These are phyloP conservation scores for Turdus rufiventris DNA, from an alignment of 2,113 vertebrate genomes.

Conservation along the genomic window DNA sequence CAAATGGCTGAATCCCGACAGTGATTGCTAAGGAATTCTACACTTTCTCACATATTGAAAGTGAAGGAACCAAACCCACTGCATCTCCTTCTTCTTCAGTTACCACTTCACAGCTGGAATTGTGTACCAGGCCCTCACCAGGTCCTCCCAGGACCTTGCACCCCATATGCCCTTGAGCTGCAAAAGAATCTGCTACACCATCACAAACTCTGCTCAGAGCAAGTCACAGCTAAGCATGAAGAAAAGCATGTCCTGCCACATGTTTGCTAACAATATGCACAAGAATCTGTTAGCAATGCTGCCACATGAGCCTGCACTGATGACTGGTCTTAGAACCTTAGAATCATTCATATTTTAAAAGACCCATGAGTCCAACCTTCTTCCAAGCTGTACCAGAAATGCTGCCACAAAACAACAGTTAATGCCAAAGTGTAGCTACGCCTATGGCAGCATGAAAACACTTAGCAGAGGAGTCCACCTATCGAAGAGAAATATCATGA, in stretches of 20 bases:
- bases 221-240: neutral
- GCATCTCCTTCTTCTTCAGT: neutral
- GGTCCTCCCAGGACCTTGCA: neutral
- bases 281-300: neutral
- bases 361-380: neutral
- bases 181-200: neutral
- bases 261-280: neutral
- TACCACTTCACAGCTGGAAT: neutral
- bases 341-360: neutral
- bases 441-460: neutral
- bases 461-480: neutral
- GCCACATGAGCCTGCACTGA: neutral
- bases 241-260: neutral
- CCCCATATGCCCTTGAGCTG: neutral
- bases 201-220: neutral
- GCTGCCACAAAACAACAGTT: neutral
- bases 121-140: neutral
- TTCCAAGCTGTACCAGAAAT: neutral
- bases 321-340: neutral
- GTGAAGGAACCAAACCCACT: rapidly evolving
- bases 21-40: rapidly evolving
- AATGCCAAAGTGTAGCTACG: neutral
- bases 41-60: neutral
- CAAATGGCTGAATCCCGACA: neutral
- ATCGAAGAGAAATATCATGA: neutral